These are phyloP conservation scores for Proteles cristata DNA, from an alignment of 2,113 vertebrate genomes.

Conservation along the genomic window DNA sequence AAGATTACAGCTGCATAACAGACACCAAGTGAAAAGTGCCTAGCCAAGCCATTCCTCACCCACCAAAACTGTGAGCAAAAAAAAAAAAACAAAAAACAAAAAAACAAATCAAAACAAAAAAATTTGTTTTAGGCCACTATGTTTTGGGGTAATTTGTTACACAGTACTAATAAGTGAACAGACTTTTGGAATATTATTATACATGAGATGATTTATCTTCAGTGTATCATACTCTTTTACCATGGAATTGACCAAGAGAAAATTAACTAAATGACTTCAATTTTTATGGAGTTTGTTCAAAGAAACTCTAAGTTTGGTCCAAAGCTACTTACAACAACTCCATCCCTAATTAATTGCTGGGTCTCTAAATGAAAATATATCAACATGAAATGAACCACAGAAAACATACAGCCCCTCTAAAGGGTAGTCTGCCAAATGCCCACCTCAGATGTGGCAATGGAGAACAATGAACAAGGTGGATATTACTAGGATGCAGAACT, in stretches of 20 bases:
- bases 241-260: not conserved
- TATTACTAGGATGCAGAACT: not conserved
- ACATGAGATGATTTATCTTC: not conserved
- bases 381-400: not conserved
- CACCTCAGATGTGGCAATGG: not conserved
- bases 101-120: too few species aligned
- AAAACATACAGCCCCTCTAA: not conserved
- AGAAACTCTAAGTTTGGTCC: not conserved
- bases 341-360: not conserved
- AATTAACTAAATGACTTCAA: not conserved
- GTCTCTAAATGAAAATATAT: not conserved
- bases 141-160: not conserved
- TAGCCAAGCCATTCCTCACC: not conserved
- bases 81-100: too few species aligned
- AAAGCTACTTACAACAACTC: not conserved
- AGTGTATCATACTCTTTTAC: not conserved
- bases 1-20: not conserved
- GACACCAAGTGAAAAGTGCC: not conserved
- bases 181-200: not conserved
- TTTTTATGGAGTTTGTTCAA: not conserved
- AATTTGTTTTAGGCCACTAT: not conserved
- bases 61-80: not conserved
- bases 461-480: not conserved
- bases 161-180: not conserved
- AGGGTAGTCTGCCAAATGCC: not conserved